phyloP scores from a whole-genome alignment of 2,888 invertebrate species.

The Athalia cordata region DNA sequence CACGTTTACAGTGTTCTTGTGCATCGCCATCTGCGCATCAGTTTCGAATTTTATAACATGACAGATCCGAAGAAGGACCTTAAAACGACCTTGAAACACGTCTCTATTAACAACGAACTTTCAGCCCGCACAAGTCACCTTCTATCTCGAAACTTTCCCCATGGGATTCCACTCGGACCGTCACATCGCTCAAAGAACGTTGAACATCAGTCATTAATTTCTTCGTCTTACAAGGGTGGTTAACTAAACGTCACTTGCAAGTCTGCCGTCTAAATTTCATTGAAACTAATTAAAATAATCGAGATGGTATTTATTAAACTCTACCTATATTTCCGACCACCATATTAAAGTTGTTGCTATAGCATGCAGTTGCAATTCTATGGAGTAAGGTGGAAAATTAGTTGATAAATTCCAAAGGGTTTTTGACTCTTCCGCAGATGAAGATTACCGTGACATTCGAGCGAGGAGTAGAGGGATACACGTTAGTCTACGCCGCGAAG shows the following conservation, averaged over 20 bases:
- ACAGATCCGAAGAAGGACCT: slow-evolving; percentile 56
- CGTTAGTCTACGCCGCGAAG: neutral
- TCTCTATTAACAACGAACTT: neutral
- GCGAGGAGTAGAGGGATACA: neutral
- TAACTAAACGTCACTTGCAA: no score
- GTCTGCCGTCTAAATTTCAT: no score
- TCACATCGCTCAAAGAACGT: slow-evolving; percentile 73
- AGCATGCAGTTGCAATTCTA: no score
- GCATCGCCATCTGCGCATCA: slow-evolving; percentile 75
- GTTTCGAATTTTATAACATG: slow-evolving; percentile 77
- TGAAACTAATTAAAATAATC: no score
- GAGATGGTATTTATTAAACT: no score
- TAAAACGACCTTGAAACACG: neutral
- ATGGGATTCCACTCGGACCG: slow-evolving; percentile 85
- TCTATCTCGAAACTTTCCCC: slow-evolving; percentile 78
- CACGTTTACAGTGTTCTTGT: no score
- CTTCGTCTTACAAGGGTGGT: no score
- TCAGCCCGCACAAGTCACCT: slow-evolving; percentile 71
- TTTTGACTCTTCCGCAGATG: neutral
- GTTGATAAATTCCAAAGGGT: neutral
- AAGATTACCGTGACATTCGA: neutral
- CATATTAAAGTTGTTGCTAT: no score
- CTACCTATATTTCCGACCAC: no score
- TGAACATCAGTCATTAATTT: no score
- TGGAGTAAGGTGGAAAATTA: neutral